Conservation (phyloP, 1,140 invertebrate genomes). For the Zaprionus tsacasi region DNA sequence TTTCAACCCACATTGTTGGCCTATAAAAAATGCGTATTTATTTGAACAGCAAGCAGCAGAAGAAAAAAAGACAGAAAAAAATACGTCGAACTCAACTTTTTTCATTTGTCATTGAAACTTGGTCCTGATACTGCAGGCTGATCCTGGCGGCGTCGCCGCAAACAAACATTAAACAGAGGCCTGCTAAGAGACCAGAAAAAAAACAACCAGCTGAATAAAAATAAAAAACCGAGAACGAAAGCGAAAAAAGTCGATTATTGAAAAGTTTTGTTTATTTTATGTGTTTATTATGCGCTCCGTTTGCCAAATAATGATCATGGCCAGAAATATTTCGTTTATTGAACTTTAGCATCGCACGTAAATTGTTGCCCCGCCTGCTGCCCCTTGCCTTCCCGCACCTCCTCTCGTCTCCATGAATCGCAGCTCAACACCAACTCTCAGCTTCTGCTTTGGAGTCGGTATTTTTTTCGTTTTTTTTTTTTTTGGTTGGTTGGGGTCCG, state of each 20-base stretch:
- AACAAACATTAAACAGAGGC: slow-evolving; percentile 75
- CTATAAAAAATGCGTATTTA: slow-evolving; percentile 79
- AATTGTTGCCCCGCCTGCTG: slow-evolving; percentile 57
- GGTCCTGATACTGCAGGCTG: slow-evolving; percentile 51
- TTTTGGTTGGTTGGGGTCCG: slow-evolving; percentile 14
- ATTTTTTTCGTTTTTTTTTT: neutral
- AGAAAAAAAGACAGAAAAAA: neutral
- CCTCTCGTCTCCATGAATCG: slow-evolving; percentile 4
- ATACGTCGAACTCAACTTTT: slow-evolving; percentile 60
- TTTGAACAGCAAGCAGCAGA: slow-evolving; percentile 53
- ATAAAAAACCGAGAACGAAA: slow-evolving; percentile 5
- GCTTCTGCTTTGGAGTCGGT: neutral
- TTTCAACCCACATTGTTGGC: slow-evolving; percentile 31
- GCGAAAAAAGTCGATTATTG: slow-evolving; percentile 79
- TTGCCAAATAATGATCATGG: slow-evolving; percentile 83
- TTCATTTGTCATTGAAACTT: slow-evolving; percentile 83
- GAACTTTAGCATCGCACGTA: slow-evolving; percentile 81
- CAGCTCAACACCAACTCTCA: slow-evolving; percentile 27
- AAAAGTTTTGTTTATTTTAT: slow-evolving; percentile 83
- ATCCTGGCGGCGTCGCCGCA: slow-evolving; percentile 49
- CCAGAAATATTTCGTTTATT: slow-evolving; percentile 84
- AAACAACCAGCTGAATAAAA: slow-evolving; percentile 15
- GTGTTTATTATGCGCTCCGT: slow-evolving; percentile 82
- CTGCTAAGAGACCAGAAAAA: slow-evolving; percentile 19
- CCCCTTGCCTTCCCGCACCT: neutral